Conservation (phyloP, 2,888 invertebrate genomes). For the Entomobrya multifasciata region DNA sequence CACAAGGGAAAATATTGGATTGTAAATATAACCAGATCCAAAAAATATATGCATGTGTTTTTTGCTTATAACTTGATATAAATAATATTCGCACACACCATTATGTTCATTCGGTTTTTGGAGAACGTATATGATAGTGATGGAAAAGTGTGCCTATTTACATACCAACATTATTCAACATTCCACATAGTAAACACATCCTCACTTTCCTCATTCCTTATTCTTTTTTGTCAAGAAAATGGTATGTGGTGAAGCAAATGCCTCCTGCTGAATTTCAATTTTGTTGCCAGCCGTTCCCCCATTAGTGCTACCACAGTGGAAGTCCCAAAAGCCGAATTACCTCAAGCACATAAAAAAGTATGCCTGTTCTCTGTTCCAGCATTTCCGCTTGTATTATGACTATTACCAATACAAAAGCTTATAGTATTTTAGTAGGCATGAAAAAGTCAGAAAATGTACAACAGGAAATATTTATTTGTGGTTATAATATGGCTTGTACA, state of each 20-base stretch:
- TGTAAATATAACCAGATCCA: constrained; percentile 1
- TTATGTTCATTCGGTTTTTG: too few species aligned
- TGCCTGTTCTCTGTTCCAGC: too few species aligned
- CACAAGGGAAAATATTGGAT: too few species aligned
- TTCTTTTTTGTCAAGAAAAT: constrained; percentile 11
- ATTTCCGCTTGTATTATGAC: background rate
- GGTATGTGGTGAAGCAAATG: constrained; percentile 30
- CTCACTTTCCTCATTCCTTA: constrained; percentile 1
- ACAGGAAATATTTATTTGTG: constrained; percentile 62
- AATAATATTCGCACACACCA: background rate
- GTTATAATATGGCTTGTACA: background rate
- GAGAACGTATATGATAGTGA: too few species aligned
- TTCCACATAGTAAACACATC: constrained; percentile 46
- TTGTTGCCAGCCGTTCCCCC: constrained; percentile 58
- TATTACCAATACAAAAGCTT: background rate
- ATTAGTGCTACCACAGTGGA: constrained; percentile 45
- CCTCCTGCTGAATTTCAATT: constrained; percentile 70
- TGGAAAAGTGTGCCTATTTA: background rate
- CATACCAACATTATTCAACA: constrained; percentile 30
- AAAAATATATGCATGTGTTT: constrained; percentile 40
- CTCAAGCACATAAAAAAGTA: constrained; percentile 53
- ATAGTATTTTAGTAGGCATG: background rate
- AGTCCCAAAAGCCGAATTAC: constrained; percentile 62
- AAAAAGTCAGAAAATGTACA: constrained; percentile 39
- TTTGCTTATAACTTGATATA: background rate